Base-by-base conservation (phyloP, 2,888 invertebrate species). In the Andrena fulva region DNA sequence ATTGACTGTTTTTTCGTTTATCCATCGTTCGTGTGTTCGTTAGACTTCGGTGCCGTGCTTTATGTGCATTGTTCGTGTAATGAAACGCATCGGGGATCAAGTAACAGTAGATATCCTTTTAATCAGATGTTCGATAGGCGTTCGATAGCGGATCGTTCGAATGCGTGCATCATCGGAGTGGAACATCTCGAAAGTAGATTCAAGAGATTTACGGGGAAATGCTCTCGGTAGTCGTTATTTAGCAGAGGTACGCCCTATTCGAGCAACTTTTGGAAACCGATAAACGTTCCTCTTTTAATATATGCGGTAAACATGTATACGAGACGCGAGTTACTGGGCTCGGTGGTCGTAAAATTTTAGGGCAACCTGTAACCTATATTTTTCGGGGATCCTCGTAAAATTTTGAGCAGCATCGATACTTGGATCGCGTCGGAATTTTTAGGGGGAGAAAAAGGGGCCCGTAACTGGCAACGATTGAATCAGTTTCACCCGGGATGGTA, bases 321-420 rank as follows among this genome's bases (percentile, higher is more conserved):
- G 64, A 29, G 35, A 67, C 16, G 16, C 31, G n/a, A 73, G 52
- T 24, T 73, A 50, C 35, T 42, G 50, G 29, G 33, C 50, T 50
- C 59, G 69, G 7, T 52, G 12, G 24, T 20, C 73, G 72, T 82
- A 74, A 83, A 77, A 63, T 52, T 71, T 75, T 75, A 71, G 12
- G 31, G 63, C 24, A 27, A 10, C 42, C 42, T 24, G 10, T 31
- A 60, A 59, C 42, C 63, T 16, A 70, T 42, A 69, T 76, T 54
- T 64, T 56, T 54, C 24, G 10, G 10, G 10, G 48, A 64, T 29
- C 8, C 42, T 63, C 72, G 64, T 80, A 77, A 80, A 80, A 48
- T 42, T 20, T 20, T n/a, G 2, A 60, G 8, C 35, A n/a, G 7
- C 54, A 27, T 24, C 60, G 67, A 71, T 76, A 27, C 16, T 48